phyloP scores from a whole-genome alignment of 2,888 invertebrate species.

The Caenorhabditis virilis region DNA sequence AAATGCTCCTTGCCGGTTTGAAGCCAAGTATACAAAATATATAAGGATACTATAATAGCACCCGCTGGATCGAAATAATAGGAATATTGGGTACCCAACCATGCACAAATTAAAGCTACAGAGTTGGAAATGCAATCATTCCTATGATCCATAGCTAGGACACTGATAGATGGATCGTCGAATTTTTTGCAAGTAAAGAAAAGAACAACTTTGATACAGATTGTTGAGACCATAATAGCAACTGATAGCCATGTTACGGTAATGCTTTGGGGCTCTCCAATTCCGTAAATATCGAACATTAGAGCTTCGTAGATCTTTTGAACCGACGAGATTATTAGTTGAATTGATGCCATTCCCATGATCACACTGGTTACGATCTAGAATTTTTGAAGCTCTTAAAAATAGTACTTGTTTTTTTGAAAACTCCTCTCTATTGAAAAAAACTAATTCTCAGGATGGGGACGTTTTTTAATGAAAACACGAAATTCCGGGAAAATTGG shows the following conservation, averaged over 20 bases:
- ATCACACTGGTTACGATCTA: constrained; percentile 69
- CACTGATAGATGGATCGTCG: constrained; percentile 65
- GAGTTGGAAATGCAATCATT: constrained; percentile 71
- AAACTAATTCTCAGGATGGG: too few relatives aligned
- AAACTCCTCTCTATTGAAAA: too few relatives aligned
- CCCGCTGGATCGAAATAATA: constrained; percentile 71
- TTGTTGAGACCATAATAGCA: constrained; percentile 62
- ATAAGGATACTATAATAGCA: constrained; percentile 71
- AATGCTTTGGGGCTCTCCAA: constrained; percentile 13
- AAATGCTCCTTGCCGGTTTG: constrained; percentile 70
- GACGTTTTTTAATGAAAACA: too few relatives aligned
- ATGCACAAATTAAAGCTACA: constrained; percentile 70
- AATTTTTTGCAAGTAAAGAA: constrained; percentile 54
- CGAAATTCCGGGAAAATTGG: too few relatives aligned
- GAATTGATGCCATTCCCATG: constrained; percentile 71
- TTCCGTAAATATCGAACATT: constrained; percentile 7
- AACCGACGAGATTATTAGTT: constrained; percentile 66
- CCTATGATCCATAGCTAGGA: constrained; percentile 71
- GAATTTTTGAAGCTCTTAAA: too few relatives aligned
- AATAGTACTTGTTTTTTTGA: too few relatives aligned
- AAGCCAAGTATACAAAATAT: constrained; percentile 70
- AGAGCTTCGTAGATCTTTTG: constrained; percentile 21
- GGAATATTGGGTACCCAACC: constrained; percentile 47
- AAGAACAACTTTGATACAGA: constrained; percentile 52
- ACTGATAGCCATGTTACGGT: constrained; percentile 56